These are phyloP conservation scores for Hypomecis punctinalis DNA, from an alignment of 2,888 invertebrate species.

Conservation along the genomic window DNA sequence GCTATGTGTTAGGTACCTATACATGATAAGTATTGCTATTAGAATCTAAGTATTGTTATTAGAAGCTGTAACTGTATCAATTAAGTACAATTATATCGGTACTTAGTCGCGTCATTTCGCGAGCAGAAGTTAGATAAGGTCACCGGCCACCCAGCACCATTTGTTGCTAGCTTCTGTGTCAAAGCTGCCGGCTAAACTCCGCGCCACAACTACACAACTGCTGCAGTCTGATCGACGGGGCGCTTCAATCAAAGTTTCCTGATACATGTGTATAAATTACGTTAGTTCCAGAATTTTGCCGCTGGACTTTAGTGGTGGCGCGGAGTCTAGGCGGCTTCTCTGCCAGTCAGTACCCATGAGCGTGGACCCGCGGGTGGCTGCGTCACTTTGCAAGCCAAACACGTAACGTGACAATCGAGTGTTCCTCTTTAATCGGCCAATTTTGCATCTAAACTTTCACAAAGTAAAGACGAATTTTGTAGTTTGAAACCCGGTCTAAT, in stretches of 20 bases:
- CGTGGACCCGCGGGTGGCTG: constrained; percentile 71
- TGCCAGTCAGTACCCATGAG: constrained; percentile 63
- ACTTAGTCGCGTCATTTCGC: constrained; percentile 48
- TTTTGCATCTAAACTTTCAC: constrained; percentile 7
- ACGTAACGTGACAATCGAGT: constrained; percentile 14
- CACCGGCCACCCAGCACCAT: constrained; percentile 51
- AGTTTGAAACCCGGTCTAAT: neutral
- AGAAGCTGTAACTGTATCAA: neutral
- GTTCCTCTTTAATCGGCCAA: constrained; percentile 6
- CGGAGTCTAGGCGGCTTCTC: constrained; percentile 3
- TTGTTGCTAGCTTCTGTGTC: constrained; percentile 53
- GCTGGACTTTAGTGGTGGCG: too few relatives aligned
- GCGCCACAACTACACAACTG: too few relatives aligned
- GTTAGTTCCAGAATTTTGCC: too few relatives aligned
- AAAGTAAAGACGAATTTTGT: neutral
- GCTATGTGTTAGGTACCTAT: too few relatives aligned
- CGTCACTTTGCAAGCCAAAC: constrained; percentile 45
- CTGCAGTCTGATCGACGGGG: too few relatives aligned
- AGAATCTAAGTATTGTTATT: neutral
- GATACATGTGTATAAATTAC: too few relatives aligned
- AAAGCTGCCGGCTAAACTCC: constrained; percentile 29
- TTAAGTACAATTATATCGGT: neutral
- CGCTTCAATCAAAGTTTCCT: too few relatives aligned
- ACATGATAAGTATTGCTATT: too few relatives aligned
- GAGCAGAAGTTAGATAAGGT: constrained; percentile 51